Evolutionary conservation across 2,113 vertebrate species (phyloP), one percentile per base, ranked within the genome.

Genomic region (Porphyrio hochstetteri): DNA sequence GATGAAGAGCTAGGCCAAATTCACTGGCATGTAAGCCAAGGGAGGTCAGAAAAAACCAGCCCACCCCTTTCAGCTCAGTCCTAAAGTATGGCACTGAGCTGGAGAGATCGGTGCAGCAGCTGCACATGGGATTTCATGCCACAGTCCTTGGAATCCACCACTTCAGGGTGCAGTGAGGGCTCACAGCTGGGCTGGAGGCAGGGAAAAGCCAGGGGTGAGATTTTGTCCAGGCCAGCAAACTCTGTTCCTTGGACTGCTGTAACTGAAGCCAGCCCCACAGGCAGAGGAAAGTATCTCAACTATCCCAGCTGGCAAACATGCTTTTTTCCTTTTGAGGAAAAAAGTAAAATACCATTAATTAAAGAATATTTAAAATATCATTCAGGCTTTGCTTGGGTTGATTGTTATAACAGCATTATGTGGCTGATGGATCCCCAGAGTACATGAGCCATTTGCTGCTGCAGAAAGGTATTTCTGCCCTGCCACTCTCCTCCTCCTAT

Each of bases 311-410:
- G 82, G 78, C 67, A 90, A 93, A 33, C 15, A 5, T 18, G 17
- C 21, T 33, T 79, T 75, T 92, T 84, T 79, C 69, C 71, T 83
- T 94, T 79, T 83, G 64, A 90, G 82, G 53, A 75, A 76, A 81
- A 63, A 96, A 89, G 33, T 53, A 40, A 64, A 82, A 44, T 75
- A 13, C 31, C 44, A 69, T 96, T 64, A 95, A 91, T 93, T 85
- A 91, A 80, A 90, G 65, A 29, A 53, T 52, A 93, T 90, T 76
- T 85, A 57, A 95, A 72, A 88, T 70, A 71, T 33, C 60, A 86
- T 90, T 86, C 88, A 67, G 3, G 15, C 2, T 82, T 94, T 88
- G 72, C 65, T 91, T 96, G 79, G 71, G 67, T 78, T 87, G 65
- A 90, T 91, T 56, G 74, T 84, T 93, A 68, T 82, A 91, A 71